Evolutionary conservation across 2,797 vertebrate genomes (phyloP).

Genomic region (Brotula barbata): DNA sequence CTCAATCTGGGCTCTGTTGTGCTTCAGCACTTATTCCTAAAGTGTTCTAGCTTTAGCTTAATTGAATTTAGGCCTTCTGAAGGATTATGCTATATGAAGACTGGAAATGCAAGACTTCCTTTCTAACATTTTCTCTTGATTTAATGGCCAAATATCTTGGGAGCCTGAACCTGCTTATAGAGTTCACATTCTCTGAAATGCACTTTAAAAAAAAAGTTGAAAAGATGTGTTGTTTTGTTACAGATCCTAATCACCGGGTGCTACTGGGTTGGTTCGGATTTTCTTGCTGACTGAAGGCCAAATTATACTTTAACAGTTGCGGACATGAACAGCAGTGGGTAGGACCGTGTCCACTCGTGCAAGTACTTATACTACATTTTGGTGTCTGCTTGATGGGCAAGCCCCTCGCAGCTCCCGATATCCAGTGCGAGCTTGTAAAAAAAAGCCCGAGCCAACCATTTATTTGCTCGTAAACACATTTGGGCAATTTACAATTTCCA

Average conservation of each 20-base stretch:
- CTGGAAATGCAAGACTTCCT: conserved; percentile 58
- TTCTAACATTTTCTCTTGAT: conserved; percentile 32
- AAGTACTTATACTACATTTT: too few relatives aligned
- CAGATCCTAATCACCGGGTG: conserved; percentile 34
- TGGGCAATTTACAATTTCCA: too few relatives aligned
- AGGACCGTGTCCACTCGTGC: too few relatives aligned
- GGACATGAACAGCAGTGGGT: too few relatives aligned
- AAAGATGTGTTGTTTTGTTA: conserved; percentile 28
- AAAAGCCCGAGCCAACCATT: too few relatives aligned
- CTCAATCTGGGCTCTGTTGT: conserved; percentile 33
- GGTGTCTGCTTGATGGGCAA: too few relatives aligned
- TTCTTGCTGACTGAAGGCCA: conserved; percentile 8
- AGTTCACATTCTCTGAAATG: conserved; percentile 57
- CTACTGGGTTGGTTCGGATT: conserved; percentile 44
- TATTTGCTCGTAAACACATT: too few relatives aligned
- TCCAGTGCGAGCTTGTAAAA: too few relatives aligned
- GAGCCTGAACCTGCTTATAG: conserved; percentile 45
- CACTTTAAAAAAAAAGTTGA: conserved; percentile 32
- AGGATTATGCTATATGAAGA: conserved; percentile 52
- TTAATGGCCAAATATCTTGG: conserved; percentile 53
- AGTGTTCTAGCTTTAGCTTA: conserved; percentile 53
- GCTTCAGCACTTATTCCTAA: conserved; percentile 47
- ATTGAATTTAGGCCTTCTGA: conserved; percentile 49
- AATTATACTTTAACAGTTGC: too few relatives aligned
- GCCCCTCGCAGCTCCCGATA: too few relatives aligned